Conservation (phyloP, 2,797 vertebrate genomes). For the Podarcis siculus region DNA sequence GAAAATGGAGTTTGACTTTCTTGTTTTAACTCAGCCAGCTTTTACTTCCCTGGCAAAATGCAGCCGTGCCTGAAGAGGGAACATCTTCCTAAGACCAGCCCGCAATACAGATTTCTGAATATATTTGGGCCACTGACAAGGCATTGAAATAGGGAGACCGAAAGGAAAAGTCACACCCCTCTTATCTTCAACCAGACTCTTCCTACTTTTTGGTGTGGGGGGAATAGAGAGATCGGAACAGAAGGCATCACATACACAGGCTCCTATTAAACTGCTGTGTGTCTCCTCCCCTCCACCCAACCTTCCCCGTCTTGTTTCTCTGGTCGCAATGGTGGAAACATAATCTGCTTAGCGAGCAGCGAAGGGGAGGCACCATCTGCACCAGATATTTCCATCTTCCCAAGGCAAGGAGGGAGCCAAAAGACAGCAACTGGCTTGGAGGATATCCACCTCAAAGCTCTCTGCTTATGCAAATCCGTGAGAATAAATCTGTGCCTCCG, state of each 20-base stretch:
- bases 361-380: slow-evolving; percentile 69
- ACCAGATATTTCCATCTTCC: slow-evolving; percentile 68
- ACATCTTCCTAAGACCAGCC: too few species aligned
- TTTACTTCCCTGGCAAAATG: background rate
- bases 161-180: too few species aligned
- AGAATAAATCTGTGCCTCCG: background rate
- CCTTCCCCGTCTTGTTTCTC: too few species aligned
- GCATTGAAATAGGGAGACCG: too few species aligned
- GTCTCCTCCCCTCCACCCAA: too few species aligned
- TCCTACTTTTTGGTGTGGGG: too few species aligned
- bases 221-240: too few species aligned
- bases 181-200: too few species aligned
- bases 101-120: too few species aligned
- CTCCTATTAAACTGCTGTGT: too few species aligned
- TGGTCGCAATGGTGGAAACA: slow-evolving; percentile 33
- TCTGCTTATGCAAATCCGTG: background rate
- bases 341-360: slow-evolving; percentile 70
- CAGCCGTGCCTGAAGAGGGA: background rate
- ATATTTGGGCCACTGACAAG: too few species aligned
- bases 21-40: background rate
- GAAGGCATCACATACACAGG: too few species aligned
- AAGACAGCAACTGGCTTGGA: background rate
- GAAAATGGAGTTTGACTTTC: slow-evolving; percentile 46
- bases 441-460: background rate
- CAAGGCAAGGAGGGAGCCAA: slow-evolving; percentile 58